Percentiles rank a stretch among this genome's conserved stretches.
These are phyloP conservation scores for Oceanodroma leucorhoa DNA, from an alignment of 2,797 vertebrate species.

Conservation along the genomic window DNA sequence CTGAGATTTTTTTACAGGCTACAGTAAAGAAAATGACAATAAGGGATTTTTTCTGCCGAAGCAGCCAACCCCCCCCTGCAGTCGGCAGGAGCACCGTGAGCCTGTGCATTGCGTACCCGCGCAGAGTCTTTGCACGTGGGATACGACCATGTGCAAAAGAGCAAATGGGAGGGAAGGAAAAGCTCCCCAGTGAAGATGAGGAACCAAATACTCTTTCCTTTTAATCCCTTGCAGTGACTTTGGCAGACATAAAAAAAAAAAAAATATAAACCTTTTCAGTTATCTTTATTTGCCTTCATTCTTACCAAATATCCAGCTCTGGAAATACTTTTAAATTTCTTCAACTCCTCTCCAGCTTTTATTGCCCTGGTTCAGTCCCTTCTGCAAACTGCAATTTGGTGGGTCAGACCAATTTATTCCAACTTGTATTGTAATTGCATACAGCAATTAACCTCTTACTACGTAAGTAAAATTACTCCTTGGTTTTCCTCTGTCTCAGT, in stretches of 20 bases:
- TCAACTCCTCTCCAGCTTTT: neutral
- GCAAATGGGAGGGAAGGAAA: neutral
- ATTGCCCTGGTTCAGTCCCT: neutral
- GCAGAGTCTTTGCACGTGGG: neutral
- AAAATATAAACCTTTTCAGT: neutral
- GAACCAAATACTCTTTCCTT: neutral
- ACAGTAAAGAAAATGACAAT: neutral
- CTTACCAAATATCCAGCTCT: neutral
- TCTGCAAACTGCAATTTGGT: neutral
- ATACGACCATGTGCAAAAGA: neutral
- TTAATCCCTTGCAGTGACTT: neutral
- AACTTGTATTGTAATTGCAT: neutral
- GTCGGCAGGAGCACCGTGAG: accelerated
- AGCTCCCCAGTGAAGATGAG: neutral
- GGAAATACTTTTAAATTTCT: neutral
- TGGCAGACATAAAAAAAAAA: neutral
- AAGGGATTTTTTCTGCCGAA: neutral
- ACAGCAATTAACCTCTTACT: neutral
- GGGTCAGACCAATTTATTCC: neutral
- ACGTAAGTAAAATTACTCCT: neutral
- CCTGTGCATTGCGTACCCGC: accelerated
- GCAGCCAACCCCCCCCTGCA: neutral
- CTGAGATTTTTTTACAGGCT: neutral
- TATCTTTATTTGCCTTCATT: neutral
- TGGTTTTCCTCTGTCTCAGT: neutral